Evolutionary conservation across 2,888 invertebrate genomes (phyloP).

Genomic region (Teleogryllus oceanicus): DNA sequence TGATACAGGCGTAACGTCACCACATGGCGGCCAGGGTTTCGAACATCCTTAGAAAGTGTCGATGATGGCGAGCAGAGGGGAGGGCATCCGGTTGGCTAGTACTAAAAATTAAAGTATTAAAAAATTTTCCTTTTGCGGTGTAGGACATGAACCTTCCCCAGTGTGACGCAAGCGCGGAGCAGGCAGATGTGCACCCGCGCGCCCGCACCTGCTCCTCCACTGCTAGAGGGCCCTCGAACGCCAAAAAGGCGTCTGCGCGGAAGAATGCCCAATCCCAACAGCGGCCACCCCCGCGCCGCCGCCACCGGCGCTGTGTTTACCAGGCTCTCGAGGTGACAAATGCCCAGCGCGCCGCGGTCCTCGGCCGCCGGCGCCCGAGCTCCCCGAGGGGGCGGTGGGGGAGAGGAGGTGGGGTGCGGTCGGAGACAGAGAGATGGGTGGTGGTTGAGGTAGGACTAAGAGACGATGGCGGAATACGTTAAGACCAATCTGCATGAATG

Average conservation of each 20-base stretch:
- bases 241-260: background rate
- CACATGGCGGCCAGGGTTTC: no score
- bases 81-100: no score
- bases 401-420: background rate
- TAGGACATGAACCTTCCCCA: no score
- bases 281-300: background rate
- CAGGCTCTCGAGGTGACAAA: background rate
- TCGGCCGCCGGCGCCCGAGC: background rate
- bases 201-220: no score
- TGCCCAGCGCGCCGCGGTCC: background rate
- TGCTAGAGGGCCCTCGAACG: background rate
- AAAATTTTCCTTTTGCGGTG: no score
- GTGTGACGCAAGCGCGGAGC: no score
- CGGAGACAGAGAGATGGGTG: background rate
- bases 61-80: no score
- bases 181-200: no score
- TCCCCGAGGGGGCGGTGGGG: background rate
- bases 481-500: background rate
- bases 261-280: constrained; percentile 1
- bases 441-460: background rate
- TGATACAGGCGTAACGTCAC: no score
- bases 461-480: background rate
- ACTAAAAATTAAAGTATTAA: no score
- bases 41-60: no score
- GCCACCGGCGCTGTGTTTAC: background rate